These are phyloP conservation scores for Ctenomys sociabilis DNA, from an alignment of 2,113 vertebrate genomes.

Conservation along the genomic window DNA sequence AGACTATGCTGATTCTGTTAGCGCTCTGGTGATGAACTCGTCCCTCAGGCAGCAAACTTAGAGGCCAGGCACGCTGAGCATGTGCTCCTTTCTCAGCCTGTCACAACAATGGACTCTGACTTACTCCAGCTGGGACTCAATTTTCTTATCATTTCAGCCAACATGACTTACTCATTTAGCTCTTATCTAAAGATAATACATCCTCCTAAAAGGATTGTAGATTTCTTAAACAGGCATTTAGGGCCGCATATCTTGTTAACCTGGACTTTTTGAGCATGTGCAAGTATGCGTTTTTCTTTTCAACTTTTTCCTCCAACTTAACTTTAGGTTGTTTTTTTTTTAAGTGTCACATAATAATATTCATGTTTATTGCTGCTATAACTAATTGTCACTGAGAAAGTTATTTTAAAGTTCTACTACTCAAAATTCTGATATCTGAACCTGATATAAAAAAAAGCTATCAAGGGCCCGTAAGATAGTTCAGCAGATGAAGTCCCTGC, in stretches of 20 bases:
- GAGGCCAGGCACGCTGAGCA: neutral
- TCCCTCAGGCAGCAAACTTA: neutral
- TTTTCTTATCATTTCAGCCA: neutral
- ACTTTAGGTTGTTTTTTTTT: neutral
- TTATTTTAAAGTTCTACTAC: neutral
- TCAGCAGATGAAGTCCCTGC: too few species aligned
- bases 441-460: neutral
- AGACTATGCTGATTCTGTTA: neutral
- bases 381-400: neutral
- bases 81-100: too few species aligned
- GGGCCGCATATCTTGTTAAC: neutral
- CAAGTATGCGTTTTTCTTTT: neutral
- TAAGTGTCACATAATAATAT: neutral
- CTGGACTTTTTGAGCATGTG: neutral
- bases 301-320: neutral
- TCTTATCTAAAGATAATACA: neutral
- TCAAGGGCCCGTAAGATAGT: too few species aligned
- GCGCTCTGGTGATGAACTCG: neutral
- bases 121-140: neutral
- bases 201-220: neutral
- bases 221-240: neutral
- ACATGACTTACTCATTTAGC: neutral
- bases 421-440: neutral
- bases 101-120: neutral
- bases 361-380: neutral